Evolutionary conservation across 1,140 invertebrate species (phyloP).

Genomic region (Tetramorium parvispinum): DNA sequence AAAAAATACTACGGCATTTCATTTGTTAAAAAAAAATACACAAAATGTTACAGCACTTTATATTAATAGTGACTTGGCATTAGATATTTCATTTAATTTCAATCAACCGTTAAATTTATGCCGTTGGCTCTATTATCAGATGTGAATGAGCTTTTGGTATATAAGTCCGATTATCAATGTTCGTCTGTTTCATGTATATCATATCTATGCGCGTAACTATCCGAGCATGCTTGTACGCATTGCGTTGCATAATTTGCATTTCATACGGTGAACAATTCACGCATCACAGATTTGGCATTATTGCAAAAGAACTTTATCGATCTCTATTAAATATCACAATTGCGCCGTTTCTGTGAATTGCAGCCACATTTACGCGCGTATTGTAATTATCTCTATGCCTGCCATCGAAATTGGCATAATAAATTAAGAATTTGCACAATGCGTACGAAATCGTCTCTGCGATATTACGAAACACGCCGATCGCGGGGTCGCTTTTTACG

Average conservation of each 20-base stretch:
- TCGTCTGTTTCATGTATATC: slow-evolving; percentile 23
- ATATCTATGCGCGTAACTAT: slow-evolving; percentile 21
- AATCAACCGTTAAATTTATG: slow-evolving; percentile 12
- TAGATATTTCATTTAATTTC: background rate
- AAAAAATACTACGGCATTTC: background rate
- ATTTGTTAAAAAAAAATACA: background rate
- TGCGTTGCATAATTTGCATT: slow-evolving; percentile 42
- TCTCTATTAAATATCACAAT: background rate
- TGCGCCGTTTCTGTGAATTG: background rate
- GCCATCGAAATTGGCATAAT: background rate
- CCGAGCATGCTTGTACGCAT: slow-evolving; percentile 36
- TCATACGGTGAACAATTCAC: slow-evolving; percentile 5
- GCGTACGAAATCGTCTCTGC: slow-evolving; percentile 3
- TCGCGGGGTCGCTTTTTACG: background rate
- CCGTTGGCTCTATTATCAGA: background rate
- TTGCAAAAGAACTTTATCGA: slow-evolving; percentile 26
- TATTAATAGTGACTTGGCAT: background rate
- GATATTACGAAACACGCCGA: background rate
- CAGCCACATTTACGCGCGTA: background rate
- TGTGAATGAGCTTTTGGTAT: slow-evolving; percentile 48
- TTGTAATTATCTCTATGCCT: background rate
- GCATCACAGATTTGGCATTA: background rate
- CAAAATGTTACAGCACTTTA: background rate
- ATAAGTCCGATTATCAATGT: slow-evolving; percentile 41
- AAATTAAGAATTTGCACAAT: background rate